Conservation (phyloP, 1,140 invertebrate genomes). For the Spodoptera frugiperda region DNA sequence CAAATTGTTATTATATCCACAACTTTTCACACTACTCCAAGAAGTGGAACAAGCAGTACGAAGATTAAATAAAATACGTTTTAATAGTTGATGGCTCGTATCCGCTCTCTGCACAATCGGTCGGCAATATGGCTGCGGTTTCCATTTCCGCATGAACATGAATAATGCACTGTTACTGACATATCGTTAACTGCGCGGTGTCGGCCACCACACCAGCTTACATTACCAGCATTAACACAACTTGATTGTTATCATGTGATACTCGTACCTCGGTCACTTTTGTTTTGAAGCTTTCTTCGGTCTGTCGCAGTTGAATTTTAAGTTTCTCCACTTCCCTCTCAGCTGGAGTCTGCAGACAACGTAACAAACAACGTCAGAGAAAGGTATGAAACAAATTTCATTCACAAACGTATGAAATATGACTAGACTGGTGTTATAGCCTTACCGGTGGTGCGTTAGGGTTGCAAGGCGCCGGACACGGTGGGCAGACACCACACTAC, state of each 20-base stretch:
- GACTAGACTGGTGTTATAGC: neutral
- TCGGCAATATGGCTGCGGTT: no score
- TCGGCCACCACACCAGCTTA: no score
- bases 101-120: no score
- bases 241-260: neutral
- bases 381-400: no score
- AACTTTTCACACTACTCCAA: neutral
- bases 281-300: slow-evolving; percentile 78
- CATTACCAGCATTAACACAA: neutral
- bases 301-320: slow-evolving; percentile 72
- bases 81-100: no score
- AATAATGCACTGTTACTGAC: no score
- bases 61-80: no score
- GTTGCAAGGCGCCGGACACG: slow-evolving; percentile 78
- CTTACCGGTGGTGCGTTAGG: slow-evolving; percentile 75
- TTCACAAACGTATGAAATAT: no score
- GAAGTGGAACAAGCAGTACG: no score
- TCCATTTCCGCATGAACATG: no score
- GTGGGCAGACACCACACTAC: slow-evolving; percentile 77
- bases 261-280: slow-evolving; percentile 83
- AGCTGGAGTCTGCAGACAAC: slow-evolving; percentile 70
- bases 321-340: slow-evolving; percentile 76
- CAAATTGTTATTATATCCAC: neutral
- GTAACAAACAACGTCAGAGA: neutral
- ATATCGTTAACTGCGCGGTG: no score